Evolutionary conservation across 2,888 invertebrate genomes (phyloP).

Genomic region (Acanthacorydalis orientalis): DNA sequence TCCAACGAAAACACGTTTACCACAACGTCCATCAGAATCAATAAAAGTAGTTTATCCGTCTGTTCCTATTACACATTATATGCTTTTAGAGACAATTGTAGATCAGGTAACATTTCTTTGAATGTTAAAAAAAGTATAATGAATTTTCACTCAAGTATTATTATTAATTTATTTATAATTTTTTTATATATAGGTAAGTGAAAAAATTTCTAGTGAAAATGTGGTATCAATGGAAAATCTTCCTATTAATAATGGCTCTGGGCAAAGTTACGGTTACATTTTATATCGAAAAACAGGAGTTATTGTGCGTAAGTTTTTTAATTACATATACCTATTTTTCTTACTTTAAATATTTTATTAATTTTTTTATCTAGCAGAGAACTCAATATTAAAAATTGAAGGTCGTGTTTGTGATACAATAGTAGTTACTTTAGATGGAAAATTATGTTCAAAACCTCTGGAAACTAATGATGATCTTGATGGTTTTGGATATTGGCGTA

Average conservation of each 20-base stretch:
- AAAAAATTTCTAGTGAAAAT: conserved; percentile 6
- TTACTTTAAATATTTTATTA: background rate
- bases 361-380: conserved; percentile 8
- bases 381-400: conserved; percentile 20
- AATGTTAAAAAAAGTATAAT: background rate
- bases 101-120: background rate
- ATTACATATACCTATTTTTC: background rate
- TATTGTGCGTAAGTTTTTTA: conserved; percentile 10
- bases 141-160: background rate
- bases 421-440: conserved; percentile 29
- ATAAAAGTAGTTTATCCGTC: conserved; percentile 19
- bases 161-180: background rate
- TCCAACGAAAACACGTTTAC: conserved; percentile 17
- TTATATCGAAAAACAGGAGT: conserved; percentile 27
- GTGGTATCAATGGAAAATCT: conserved; percentile 20
- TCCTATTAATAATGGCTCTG: conserved; percentile 24
- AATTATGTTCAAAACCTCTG: conserved; percentile 22
- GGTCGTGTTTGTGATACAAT: conserved; percentile 33
- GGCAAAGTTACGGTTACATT: conserved; percentile 38
- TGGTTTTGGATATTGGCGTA: conserved; percentile 26
- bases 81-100: background rate
- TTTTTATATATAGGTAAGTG: background rate
- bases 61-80: conserved; percentile 12
- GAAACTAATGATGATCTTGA: conserved; percentile 16
- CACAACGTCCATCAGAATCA: conserved; percentile 19